Conservation (phyloP, 2,113 vertebrate genomes). For the Sarotherodon lohbergeri region DNA sequence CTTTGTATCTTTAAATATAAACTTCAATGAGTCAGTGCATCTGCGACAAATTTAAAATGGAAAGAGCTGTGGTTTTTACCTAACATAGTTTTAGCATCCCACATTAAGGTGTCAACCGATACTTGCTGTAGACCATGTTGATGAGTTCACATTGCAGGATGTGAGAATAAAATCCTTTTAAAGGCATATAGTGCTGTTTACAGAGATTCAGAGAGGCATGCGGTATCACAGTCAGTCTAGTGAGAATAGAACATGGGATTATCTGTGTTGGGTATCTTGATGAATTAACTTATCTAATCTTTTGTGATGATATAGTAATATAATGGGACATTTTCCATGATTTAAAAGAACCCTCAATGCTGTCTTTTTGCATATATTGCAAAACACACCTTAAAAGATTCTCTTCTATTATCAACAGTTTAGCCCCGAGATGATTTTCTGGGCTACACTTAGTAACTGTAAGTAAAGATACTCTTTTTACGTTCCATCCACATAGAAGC, state of each 20-base stretch:
- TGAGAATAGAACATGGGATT: accelerated
- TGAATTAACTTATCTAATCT: too few species aligned
- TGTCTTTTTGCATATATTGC: background rate
- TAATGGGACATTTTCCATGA: background rate
- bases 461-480: background rate
- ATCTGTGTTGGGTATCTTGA: too few species aligned
- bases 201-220: background rate
- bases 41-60: background rate
- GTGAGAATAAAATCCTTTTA: background rate
- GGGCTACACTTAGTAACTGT: background rate
- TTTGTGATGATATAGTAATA: too few species aligned
- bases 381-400: background rate
- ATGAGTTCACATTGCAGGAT: background rate
- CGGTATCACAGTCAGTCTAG: accelerated
- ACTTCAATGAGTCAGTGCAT: background rate
- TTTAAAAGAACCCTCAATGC: background rate
- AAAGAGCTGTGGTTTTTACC: background rate
- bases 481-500: background rate
- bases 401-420: background rate
- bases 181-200: background rate
- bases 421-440: background rate
- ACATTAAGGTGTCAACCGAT: accelerated
- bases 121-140: background rate
- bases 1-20: background rate
- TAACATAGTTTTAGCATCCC: background rate